Conservation (phyloP, 2,888 invertebrate genomes). For the Muschampia plurimacula region DNA sequence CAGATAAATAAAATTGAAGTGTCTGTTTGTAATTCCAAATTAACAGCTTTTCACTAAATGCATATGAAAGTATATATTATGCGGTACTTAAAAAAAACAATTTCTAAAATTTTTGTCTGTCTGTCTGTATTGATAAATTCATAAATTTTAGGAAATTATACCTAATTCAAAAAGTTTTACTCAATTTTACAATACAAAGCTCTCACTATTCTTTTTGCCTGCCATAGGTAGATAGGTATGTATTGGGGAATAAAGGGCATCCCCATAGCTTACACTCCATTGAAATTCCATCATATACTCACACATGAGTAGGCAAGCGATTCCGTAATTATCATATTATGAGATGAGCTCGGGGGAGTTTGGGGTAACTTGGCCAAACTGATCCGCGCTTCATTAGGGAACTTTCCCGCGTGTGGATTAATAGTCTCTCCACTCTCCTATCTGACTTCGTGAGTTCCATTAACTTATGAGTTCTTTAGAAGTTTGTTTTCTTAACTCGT, state of each 20-base stretch:
- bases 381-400: constrained; percentile 57
- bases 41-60: too few relatives aligned
- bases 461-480: constrained; percentile 17
- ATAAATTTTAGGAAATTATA: too few relatives aligned
- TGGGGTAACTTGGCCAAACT: constrained; percentile 38
- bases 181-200: too few relatives aligned
- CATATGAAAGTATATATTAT: too few relatives aligned
- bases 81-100: too few relatives aligned
- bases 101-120: too few relatives aligned
- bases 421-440: constrained; percentile 19
- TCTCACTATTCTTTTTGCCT: too few relatives aligned
- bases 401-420: constrained; percentile 45
- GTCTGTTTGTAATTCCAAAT: too few relatives aligned
- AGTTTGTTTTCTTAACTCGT: constrained; percentile 2
- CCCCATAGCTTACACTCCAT: constrained; percentile 11
- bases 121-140: too few relatives aligned
- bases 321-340: constrained; percentile 52
- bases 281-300: constrained; percentile 18
- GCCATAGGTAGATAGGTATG: not conserved
- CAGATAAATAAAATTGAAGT: too few relatives aligned
- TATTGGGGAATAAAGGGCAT: constrained; percentile 7
- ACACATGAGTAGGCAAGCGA: constrained; percentile 21
- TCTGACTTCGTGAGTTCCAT: too few relatives aligned
- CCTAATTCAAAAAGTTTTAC: too few relatives aligned
- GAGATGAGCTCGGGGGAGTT: constrained; percentile 25